Conservation (phyloP, 2,113 vertebrate genomes). For the Ceratotherium simum region DNA sequence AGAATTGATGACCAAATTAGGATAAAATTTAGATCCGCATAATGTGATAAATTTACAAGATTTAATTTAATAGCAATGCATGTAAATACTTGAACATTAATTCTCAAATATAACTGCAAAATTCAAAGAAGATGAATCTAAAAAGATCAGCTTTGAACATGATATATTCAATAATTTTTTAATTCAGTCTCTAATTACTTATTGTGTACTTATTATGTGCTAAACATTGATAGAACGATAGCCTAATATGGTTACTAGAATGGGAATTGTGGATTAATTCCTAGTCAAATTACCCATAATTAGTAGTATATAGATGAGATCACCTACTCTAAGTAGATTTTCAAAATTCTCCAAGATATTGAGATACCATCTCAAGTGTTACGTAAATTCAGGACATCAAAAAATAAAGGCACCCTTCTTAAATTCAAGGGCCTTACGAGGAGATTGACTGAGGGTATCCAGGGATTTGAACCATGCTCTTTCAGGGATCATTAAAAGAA, state of each 20-base stretch:
- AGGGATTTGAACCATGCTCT: background rate
- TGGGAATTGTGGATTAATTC: background rate
- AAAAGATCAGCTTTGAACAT: background rate
- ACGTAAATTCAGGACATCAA: background rate
- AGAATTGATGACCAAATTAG: constrained; percentile 23
- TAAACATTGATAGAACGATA: background rate
- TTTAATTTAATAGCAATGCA: background rate
- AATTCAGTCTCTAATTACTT: background rate
- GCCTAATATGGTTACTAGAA: background rate
- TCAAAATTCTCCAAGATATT: background rate
- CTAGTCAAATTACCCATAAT: background rate
- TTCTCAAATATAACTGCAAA: background rate
- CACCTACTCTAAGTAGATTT: background rate
- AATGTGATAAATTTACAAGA: background rate
- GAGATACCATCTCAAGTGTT: background rate
- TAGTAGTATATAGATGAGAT: background rate
- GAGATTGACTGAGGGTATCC: background rate
- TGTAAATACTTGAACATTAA: background rate
- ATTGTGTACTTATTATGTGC: background rate
- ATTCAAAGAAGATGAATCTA: background rate
- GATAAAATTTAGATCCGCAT: background rate
- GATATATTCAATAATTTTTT: background rate
- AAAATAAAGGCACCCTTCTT: background rate
- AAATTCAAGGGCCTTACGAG: background rate
- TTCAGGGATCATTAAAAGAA: background rate